phyloP scores from a whole-genome alignment of 2,888 invertebrate species.

The Rutpela maculata region DNA sequence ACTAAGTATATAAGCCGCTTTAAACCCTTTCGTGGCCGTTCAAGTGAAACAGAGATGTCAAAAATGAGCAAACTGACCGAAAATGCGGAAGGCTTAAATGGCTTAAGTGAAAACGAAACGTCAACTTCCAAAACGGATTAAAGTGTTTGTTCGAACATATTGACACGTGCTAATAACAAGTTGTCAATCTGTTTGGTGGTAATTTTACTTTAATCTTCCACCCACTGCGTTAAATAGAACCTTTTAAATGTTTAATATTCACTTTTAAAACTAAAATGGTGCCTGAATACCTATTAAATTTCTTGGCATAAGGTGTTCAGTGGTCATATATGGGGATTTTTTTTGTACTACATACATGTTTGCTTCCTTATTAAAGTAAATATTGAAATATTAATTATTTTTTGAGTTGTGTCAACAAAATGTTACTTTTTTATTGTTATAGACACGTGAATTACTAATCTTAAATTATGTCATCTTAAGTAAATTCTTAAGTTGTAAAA shows the following conservation, averaged over 20 bases:
- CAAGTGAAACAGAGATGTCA: slow-evolving; percentile 29
- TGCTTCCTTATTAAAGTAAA: too few species aligned
- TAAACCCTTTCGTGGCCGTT: slow-evolving; percentile 21
- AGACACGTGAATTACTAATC: too few species aligned
- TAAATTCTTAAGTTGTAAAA: too few species aligned
- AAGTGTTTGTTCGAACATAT: slow-evolving; percentile 14
- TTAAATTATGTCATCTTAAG: too few species aligned
- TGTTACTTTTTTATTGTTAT: too few species aligned
- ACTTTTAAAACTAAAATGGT: neutral
- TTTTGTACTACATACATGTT: too few species aligned
- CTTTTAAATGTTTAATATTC: slow-evolving; percentile 1
- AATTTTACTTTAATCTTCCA: neutral
- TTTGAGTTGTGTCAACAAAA: too few species aligned
- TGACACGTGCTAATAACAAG: slow-evolving; percentile 17
- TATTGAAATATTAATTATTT: too few species aligned
- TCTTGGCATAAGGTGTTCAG: neutral
- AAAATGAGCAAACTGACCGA: neutral
- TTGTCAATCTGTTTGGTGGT: neutral
- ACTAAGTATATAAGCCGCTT: slow-evolving; percentile 9
- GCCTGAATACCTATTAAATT: neutral
- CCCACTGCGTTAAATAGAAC: neutral
- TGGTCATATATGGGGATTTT: neutral
- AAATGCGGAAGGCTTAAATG: slow-evolving; percentile 34
- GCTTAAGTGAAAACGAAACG: slow-evolving; percentile 47
- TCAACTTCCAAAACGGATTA: slow-evolving; percentile 50